Evolutionary conservation across 2,888 invertebrate genomes (phyloP).

Genomic region (Seira musarum): DNA sequence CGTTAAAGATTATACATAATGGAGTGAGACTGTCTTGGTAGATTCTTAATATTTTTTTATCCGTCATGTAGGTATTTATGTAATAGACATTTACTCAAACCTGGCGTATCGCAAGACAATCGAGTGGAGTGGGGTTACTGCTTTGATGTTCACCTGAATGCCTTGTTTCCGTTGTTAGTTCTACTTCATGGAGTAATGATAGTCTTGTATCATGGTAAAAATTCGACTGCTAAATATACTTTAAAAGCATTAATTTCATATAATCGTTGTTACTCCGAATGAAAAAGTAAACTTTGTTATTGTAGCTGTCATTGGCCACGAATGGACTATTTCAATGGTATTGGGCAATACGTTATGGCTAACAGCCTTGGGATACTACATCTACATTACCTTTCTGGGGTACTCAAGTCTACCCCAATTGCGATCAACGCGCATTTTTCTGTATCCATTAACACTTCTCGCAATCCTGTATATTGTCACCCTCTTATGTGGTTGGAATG

Average conservation of each 20-base stretch:
- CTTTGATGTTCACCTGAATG: slow-evolving; percentile 98
- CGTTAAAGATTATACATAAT: too few species aligned
- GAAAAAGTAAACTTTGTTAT: slow-evolving; percentile 70
- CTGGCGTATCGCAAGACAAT: slow-evolving; percentile 77
- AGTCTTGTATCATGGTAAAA: slow-evolving; percentile 85
- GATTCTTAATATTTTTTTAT: neutral
- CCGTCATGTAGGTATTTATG: slow-evolving; percentile 81
- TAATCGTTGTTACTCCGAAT: slow-evolving; percentile 37
- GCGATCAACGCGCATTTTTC: slow-evolving; percentile 86
- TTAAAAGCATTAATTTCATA: too few species aligned
- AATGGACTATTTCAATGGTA: slow-evolving; percentile 85
- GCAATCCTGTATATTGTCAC: slow-evolving; percentile 85
- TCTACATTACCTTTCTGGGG: slow-evolving; percentile 97
- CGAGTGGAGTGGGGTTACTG: slow-evolving; percentile 99
- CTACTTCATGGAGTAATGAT: slow-evolving; percentile 94
- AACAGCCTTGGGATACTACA: slow-evolving; percentile 90
- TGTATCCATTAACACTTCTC: slow-evolving; percentile 87
- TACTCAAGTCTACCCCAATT: slow-evolving; percentile 92
- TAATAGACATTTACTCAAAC: slow-evolving; percentile 83
- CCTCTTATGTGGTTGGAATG: slow-evolving; percentile 85
- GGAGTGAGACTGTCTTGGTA: too few species aligned
- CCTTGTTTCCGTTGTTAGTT: slow-evolving; percentile 96
- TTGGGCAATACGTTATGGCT: slow-evolving; percentile 93
- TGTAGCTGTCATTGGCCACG: slow-evolving; percentile 84
- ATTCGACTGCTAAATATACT: too few species aligned